Percentiles rank a stretch among this genome's conserved stretches.
Conservation (phyloP, 1,140 invertebrate species). For the Heliconius eleuchia region DNA sequence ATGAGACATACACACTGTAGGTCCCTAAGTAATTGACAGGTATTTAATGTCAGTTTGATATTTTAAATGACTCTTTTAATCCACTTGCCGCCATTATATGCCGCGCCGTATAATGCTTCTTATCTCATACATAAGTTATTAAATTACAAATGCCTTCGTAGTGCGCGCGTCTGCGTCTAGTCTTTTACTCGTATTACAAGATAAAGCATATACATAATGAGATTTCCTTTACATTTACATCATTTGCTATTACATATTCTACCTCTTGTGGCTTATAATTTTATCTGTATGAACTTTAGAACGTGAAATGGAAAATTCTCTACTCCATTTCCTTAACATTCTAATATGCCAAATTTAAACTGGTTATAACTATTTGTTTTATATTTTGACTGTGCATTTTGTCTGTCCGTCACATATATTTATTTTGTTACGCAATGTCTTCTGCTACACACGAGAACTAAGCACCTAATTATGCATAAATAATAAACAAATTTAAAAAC, state of each 20-base stretch:
- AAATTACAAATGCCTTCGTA: neutral
- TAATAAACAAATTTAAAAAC: no score
- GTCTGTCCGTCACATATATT: no score
- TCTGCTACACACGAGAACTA: no score
- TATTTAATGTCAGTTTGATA: neutral
- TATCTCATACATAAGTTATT: neutral
- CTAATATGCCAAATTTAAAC: no score
- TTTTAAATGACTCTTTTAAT: neutral
- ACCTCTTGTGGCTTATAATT: neutral
- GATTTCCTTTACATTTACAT: conserved; percentile 34
- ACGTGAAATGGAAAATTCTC: no score
- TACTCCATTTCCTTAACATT: no score
- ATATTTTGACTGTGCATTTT: no score
- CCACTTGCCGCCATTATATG: neutral
- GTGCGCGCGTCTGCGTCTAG: conserved; percentile 9
- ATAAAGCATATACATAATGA: conserved; percentile 17
- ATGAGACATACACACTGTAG: no score
- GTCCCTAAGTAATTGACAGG: neutral
- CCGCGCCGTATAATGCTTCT: neutral
- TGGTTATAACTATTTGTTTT: no score
- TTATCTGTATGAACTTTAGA: no score
- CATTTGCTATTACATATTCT: conserved; percentile 7
- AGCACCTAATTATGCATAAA: no score
- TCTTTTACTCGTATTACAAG: conserved; percentile 28
- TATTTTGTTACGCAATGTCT: no score